Percentiles rank a stretch among this genome's conserved stretches.
These are phyloP conservation scores for Dorcus hopei DNA, from an alignment of 2,888 invertebrate genomes.

Conservation along the genomic window DNA sequence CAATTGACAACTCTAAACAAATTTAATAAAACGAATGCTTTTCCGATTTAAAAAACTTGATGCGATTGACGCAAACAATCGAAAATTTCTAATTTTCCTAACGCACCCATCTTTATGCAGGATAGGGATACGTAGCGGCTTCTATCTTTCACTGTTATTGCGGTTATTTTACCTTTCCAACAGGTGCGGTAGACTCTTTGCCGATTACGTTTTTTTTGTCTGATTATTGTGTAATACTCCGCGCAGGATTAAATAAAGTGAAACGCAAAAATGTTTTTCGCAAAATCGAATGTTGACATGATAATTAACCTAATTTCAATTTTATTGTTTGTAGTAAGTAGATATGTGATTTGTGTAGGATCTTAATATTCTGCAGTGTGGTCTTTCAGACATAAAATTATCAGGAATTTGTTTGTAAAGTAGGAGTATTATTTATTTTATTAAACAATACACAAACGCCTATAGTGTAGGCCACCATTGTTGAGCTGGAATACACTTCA, in stretches of 20 bases:
- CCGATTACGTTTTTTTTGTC: background rate
- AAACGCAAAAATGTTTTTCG: background rate
- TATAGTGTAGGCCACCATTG: too few relatives aligned
- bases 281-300: too few relatives aligned
- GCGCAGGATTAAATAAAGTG: background rate
- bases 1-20: background rate
- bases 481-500: too few relatives aligned
- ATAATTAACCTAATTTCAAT: too few relatives aligned
- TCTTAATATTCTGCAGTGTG: too few relatives aligned
- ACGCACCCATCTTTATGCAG: slow-evolving; percentile 35
- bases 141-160: slow-evolving; percentile 26
- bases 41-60: background rate
- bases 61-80: background rate
- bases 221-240: background rate
- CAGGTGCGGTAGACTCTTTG: slow-evolving; percentile 18
- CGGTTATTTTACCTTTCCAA: slow-evolving; percentile 27
- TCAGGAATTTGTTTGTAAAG: too few relatives aligned
- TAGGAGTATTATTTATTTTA: too few relatives aligned
- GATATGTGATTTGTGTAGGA: too few relatives aligned
- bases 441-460: too few relatives aligned
- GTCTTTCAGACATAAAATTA: too few relatives aligned
- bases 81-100: background rate
- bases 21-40: too few relatives aligned
- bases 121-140: slow-evolving; percentile 35
- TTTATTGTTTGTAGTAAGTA: too few relatives aligned